Conservation (phyloP, 2,113 vertebrate genomes). For the Pogona vitticeps region DNA sequence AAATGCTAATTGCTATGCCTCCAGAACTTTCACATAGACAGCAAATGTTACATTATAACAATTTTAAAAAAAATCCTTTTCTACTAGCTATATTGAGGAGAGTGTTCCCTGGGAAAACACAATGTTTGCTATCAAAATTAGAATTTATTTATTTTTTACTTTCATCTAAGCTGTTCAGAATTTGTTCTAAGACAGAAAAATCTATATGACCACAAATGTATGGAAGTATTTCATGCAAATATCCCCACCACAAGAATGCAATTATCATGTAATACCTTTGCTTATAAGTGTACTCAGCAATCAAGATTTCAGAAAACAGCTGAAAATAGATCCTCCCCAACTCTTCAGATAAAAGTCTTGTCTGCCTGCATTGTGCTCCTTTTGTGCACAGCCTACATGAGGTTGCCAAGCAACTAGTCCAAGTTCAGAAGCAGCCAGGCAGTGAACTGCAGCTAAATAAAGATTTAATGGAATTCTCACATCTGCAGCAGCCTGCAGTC, state of each 20-base stretch:
- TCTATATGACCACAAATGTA: background rate
- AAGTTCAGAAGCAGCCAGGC: conserved; percentile 62
- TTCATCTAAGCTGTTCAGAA: background rate
- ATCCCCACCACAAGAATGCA: background rate
- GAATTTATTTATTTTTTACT: background rate
- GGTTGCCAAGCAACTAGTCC: conserved; percentile 58
- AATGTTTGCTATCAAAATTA: background rate
- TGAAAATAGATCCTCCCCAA: conserved; percentile 43
- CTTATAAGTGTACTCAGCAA: conserved; percentile 17
- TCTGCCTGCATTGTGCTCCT: conserved; percentile 33
- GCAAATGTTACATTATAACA: too few species aligned
- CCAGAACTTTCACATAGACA: background rate
- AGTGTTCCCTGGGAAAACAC: background rate
- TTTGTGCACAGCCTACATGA: conserved; percentile 51
- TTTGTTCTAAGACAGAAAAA: background rate
- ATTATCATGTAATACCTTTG: background rate
- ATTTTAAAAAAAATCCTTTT: background rate
- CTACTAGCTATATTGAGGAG: background rate
- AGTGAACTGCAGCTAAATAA: conserved; percentile 43
- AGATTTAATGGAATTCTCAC: conserved; percentile 35
- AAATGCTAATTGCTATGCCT: background rate
- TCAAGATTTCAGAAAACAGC: conserved; percentile 42
- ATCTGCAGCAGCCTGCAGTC: conserved; percentile 37
- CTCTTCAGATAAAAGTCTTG: conserved; percentile 15
- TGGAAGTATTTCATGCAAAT: conserved; percentile 12